A percentile compares a stretch with the other conserved stretches of the same genome.
Conservation (phyloP, 1,140 invertebrate genomes). For the Triops longicaudatus region DNA sequence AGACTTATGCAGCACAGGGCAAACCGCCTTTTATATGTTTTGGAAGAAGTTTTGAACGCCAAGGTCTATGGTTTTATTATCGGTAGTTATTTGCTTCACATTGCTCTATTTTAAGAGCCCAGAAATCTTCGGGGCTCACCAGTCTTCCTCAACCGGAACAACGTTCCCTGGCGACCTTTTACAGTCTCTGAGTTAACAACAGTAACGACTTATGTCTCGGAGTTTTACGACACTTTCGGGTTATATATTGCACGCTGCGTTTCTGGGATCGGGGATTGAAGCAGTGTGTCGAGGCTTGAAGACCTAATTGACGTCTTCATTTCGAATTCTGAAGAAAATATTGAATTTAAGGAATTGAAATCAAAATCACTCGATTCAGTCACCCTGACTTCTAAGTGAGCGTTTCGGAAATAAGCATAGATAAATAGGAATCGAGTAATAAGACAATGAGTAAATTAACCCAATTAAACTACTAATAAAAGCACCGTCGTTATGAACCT, state of each 20-base stretch:
- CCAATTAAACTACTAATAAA: no score
- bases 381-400: no score
- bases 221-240: not conserved
- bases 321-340: no score
- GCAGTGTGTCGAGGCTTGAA: not conserved
- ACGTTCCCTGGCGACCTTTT: not conserved
- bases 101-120: not conserved
- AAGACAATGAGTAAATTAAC: no score
- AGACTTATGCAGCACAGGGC: no score
- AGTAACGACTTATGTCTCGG: not conserved
- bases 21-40: no score
- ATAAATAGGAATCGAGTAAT: no score
- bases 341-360: no score
- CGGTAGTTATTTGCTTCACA: not conserved
- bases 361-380: no score
- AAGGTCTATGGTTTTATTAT: not conserved
- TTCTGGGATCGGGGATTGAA: not conserved
- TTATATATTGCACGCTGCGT: not conserved
- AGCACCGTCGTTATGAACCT: no score
- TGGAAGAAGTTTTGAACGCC: not conserved
- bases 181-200: not conserved
- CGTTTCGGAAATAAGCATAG: no score
- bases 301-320: not conserved
- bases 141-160: not conserved
- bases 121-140: not conserved